Conservation (phyloP, 1,140 invertebrate species). For the Bombus turneri region DNA sequence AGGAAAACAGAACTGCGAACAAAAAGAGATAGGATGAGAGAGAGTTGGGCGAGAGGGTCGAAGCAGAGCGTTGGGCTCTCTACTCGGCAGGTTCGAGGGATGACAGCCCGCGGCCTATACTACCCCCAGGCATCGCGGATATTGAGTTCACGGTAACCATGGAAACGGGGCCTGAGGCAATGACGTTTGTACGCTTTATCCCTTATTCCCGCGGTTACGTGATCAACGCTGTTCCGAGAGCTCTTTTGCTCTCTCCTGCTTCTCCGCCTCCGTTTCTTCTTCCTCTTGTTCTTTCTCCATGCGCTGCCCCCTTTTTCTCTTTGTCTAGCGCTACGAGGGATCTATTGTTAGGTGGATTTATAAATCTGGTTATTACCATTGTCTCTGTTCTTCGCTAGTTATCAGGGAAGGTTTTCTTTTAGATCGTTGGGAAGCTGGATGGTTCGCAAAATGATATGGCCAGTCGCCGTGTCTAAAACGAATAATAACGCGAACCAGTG, state of each 20-base stretch:
- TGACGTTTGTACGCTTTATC: conserved; percentile 81
- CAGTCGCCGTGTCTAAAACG: background rate
- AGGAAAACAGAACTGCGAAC: background rate
- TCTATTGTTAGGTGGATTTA: conserved; percentile 26
- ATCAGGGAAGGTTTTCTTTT: background rate
- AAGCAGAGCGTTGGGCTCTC: conserved; percentile 61
- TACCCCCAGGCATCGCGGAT: conserved; percentile 79
- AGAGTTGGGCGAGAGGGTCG: background rate
- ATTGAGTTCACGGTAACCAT: conserved; percentile 85
- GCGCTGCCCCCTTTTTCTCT: background rate
- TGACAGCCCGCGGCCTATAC: conserved; percentile 77
- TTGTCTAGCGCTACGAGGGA: background rate
- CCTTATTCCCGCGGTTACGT: conserved; percentile 79
- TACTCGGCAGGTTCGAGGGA: conserved; percentile 79
- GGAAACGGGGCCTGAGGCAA: conserved; percentile 80
- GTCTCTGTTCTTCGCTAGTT: conserved; percentile 14
- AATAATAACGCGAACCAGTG: no score
- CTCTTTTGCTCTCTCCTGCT: conserved; percentile 50
- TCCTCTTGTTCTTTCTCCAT: background rate
- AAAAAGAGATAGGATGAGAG: background rate
- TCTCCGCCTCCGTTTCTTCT: conserved; percentile 46
- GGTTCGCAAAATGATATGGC: background rate
- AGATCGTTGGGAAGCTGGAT: background rate
- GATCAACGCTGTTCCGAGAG: conserved; percentile 71
- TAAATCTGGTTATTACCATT: conserved; percentile 1